A percentile compares a stretch with the other conserved stretches of the same genome.
Evolutionary conservation across 1,140 invertebrate genomes (phyloP).

Genomic region (Camponotus vicinus): DNA sequence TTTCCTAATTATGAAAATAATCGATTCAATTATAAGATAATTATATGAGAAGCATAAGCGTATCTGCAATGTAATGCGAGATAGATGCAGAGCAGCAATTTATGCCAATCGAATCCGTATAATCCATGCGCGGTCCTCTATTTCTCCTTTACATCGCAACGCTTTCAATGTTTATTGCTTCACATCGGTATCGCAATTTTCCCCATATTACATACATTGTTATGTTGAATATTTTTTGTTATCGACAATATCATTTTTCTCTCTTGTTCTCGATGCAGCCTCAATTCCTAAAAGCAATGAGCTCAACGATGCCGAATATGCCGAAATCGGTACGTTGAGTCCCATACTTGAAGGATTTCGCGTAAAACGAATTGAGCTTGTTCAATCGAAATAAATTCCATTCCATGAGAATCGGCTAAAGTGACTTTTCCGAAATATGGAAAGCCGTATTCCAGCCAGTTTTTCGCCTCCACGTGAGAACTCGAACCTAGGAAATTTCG

Average conservation of each 20-base stretch:
- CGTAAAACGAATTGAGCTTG: conserved; percentile 66
- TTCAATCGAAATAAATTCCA: conserved; percentile 71
- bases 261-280: background rate
- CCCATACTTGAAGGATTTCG: conserved; percentile 66
- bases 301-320: conserved; percentile 3
- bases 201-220: background rate
- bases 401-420: conserved; percentile 63
- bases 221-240: background rate
- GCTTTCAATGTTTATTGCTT: background rate
- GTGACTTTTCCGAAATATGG: conserved; percentile 70
- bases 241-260: conserved; percentile 9
- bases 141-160: background rate
- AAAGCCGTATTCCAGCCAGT: conserved; percentile 65
- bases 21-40: conserved; percentile 44
- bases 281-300: conserved; percentile 46
- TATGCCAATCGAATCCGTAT: conserved; percentile 10
- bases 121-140: background rate
- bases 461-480: conserved; percentile 4
- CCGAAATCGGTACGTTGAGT: conserved; percentile 53
- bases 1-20: conserved; percentile 76
- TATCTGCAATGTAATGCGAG: background rate
- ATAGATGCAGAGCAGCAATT: conserved; percentile 9
- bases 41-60: conserved; percentile 7
- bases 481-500: conserved; percentile 67
- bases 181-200: background rate